Base-by-base conservation (phyloP, 2,113 vertebrate genomes). In the Buteo buteo region DNA sequence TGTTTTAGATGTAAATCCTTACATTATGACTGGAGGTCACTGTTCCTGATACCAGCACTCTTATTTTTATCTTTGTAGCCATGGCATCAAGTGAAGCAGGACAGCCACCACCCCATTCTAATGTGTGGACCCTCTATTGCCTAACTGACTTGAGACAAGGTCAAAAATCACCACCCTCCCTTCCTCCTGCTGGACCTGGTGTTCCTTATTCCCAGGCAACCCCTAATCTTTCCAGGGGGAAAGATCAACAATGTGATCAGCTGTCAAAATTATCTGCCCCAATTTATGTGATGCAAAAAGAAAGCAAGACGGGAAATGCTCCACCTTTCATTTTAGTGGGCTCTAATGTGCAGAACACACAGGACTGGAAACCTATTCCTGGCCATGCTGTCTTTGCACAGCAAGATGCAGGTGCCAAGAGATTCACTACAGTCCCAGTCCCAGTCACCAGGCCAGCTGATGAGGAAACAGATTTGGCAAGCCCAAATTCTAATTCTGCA, bases 271-370 rank as follows among this genome's bases (percentile, higher is more conserved):
- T 87, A 49, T 81, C 95, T 76, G 95, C 94, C 97, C 95, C 96
- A 76, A 69, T 95, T 91, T 98, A 96, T 11, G 80, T 92, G 72
- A 91, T 96, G 79, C 70, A 92, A 88, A 95, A 98, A 47, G 95
- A 95, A 57, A 58, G 55, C 90, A 97, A 86, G 91, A 92, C 11
- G 57, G 93, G 55, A 89, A 77, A 26, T 55, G 90, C 93, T 86
- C 96, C 96, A 66, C 93, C 96, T 91, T 98, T 98, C 81, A 96
- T 98, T 95, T 78, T 97, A 59, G 93, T 96, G 89, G 96, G 96
- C 76, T 97, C 92, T 62, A 91, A 78, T n/a, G 81, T 97, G 73
- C 97, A 95, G 95, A 93, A 93, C 21, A 32, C 47, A 3, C 74
- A 94, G 77, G 77, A 95, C 59, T 97, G 92, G 96, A 96, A 96